Evolutionary conservation across 2,797 vertebrate species (phyloP).

Genomic region (Poliocrania exsul): DNA sequence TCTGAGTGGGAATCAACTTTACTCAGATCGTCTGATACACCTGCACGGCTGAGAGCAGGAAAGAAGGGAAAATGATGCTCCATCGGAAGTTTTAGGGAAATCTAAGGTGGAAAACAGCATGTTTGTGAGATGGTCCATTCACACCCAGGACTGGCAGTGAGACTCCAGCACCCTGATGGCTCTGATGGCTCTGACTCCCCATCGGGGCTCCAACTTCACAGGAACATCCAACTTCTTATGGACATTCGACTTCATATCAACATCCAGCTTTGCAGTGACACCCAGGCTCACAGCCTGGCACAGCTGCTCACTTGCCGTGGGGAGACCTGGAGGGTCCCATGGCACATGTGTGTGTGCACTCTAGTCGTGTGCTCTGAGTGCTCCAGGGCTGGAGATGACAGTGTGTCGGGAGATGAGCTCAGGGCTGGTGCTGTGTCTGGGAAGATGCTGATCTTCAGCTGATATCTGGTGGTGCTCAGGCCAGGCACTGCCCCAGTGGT

Average conservation of each 20-base stretch:
- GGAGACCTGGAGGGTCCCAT: accelerated
- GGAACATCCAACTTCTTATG: accelerated
- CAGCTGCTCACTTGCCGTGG: accelerated
- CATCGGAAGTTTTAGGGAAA: background rate
- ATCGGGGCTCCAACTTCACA: background rate
- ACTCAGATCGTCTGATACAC: accelerated
- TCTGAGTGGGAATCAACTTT: accelerated
- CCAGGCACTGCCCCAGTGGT: background rate
- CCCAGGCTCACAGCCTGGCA: background rate
- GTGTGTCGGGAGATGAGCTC: accelerated
- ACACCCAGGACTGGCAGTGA: accelerated
- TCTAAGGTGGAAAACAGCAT: background rate
- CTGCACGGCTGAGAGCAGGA: accelerated
- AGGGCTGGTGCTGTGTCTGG: background rate
- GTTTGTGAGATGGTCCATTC: accelerated
- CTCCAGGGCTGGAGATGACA: accelerated
- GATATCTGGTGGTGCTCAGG: accelerated
- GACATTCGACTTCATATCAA: accelerated
- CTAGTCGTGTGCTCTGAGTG: background rate
- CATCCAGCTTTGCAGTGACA: background rate
- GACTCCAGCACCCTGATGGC: accelerated
- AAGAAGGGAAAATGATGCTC: background rate
- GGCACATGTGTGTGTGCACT: accelerated
- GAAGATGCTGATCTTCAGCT: accelerated
- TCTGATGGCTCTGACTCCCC: accelerated